phyloP scores from a whole-genome alignment of 35 echinoderm and acorn worm species.

The Holothuria glaberrima region DNA sequence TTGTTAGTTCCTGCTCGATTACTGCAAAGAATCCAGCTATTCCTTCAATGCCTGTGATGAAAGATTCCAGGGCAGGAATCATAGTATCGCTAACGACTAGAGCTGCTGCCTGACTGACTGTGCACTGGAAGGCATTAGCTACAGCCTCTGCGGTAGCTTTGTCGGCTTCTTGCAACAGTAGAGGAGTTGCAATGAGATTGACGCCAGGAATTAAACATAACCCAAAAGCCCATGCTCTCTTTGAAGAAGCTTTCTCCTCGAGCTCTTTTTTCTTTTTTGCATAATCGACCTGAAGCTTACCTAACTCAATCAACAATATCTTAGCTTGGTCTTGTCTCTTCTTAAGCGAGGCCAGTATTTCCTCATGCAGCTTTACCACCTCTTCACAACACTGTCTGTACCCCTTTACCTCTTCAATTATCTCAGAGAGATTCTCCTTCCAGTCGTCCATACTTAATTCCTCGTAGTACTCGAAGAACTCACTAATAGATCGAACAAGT shows the following conservation, averaged over 20 bases:
- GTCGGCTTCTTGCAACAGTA: background rate
- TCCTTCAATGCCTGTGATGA: background rate
- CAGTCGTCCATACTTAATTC: background rate
- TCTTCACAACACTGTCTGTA: slow-evolving; percentile 20
- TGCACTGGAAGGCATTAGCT: background rate
- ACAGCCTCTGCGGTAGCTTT: background rate
- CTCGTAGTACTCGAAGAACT: slow-evolving; percentile 45
- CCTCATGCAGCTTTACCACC: slow-evolving; percentile 25
- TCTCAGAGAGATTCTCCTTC: slow-evolving; percentile 3
- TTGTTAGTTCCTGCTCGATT: background rate
- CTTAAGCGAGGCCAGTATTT: background rate
- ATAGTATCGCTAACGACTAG: background rate
- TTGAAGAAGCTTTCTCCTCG: background rate
- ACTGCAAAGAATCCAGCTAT: background rate
- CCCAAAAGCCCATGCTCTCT: background rate
- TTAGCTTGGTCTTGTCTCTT: slow-evolving; percentile 21
- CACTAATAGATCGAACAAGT: slow-evolving; percentile 5
- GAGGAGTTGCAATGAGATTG: background rate
- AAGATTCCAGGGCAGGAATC: background rate
- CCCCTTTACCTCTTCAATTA: slow-evolving; percentile 36
- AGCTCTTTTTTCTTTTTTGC: background rate
- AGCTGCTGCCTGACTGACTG: background rate
- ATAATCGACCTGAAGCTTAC: background rate
- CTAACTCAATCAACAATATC: background rate
- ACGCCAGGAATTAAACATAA: background rate